Percentiles rank a stretch among this genome's conserved stretches.
Evolutionary conservation across 2,797 vertebrate genomes (phyloP).

Genomic region (Chelmon rostratus): DNA sequence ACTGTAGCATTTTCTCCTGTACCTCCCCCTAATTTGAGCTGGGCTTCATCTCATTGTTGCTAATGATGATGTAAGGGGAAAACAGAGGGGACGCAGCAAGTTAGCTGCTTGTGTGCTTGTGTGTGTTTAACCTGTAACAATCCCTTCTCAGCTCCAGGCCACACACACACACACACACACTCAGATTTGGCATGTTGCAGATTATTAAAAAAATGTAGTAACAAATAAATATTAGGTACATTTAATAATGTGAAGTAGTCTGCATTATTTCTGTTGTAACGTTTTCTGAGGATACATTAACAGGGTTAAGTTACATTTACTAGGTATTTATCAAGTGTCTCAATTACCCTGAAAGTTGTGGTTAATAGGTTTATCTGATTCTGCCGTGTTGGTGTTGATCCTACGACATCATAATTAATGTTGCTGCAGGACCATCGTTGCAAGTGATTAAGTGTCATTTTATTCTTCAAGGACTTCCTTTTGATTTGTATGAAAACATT

Average conservation of each 20-base stretch:
- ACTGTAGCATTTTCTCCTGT: conserved; percentile 38
- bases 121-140: neutral
- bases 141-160: neutral
- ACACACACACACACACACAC: neutral
- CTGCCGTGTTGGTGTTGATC: no score
- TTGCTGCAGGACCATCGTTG: no score
- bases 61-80: conserved; percentile 61
- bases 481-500: no score
- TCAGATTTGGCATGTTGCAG: neutral
- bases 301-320: neutral
- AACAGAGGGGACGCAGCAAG: conserved; percentile 33
- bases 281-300: neutral
- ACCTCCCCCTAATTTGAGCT: conserved; percentile 54
- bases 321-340: neutral
- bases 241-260: neutral
- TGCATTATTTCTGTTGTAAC: neutral
- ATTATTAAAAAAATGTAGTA: neutral
- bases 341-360: neutral
- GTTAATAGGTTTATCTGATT: no score
- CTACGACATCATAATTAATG: no score
- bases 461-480: neutral
- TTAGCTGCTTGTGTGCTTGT: conserved; percentile 6
- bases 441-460: neutral
- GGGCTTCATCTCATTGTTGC: conserved; percentile 37
- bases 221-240: neutral